Evolutionary conservation across 2,113 vertebrate species (phyloP).

Genomic region (Cephalopholis sonnerati): DNA sequence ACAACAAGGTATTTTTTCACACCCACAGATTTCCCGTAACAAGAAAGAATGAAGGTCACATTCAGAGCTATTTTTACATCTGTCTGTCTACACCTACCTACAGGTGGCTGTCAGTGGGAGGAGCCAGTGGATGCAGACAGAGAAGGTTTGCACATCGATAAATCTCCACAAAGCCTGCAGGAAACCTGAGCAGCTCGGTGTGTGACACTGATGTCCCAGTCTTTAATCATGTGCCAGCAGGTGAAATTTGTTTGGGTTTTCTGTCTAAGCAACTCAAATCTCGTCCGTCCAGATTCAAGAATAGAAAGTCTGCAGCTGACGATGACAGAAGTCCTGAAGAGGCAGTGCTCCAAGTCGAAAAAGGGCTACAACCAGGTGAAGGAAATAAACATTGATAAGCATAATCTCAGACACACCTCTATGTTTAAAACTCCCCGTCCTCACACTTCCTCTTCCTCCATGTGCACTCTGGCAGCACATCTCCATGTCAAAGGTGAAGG

Average conservation of each 20-base stretch:
- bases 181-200: slow-evolving; percentile 89
- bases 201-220: background rate
- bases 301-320: slow-evolving; percentile 90
- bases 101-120: slow-evolving; percentile 93
- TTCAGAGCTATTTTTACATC: background rate
- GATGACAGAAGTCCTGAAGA: slow-evolving; percentile 92
- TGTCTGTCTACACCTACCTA: background rate
- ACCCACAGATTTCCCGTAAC: background rate
- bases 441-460: background rate
- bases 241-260: too few species aligned
- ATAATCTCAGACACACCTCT: too few species aligned
- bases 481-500: slow-evolving; percentile 89
- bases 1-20: slow-evolving; percentile 89
- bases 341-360: slow-evolving; percentile 93
- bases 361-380: slow-evolving; percentile 93
- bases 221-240: too few species aligned
- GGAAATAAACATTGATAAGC: background rate
- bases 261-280: background rate
- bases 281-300: slow-evolving; percentile 83
- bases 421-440: background rate
- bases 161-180: slow-evolving; percentile 91
- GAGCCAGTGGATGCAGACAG: slow-evolving; percentile 88
- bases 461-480: slow-evolving; percentile 81
- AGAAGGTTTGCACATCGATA: slow-evolving; percentile 92
- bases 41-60: background rate